Base-by-base conservation (phyloP, 2,797 vertebrate species). In the Catostomus latipinnis region DNA sequence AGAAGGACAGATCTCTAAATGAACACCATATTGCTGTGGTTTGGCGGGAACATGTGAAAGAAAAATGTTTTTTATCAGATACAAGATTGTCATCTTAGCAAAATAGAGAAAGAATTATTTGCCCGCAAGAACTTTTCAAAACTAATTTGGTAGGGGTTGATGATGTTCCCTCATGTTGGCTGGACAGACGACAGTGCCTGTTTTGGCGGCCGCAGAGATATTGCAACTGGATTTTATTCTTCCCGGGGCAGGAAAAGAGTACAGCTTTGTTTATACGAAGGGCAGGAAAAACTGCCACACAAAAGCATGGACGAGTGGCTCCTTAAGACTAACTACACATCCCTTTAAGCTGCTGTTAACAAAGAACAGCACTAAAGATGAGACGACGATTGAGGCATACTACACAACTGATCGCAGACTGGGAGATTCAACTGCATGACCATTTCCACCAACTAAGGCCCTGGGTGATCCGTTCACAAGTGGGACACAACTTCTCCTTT, bases 11-110 rank as follows among this genome's bases (percentile, higher is more conserved):
- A 56, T 60, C 71, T 71, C 74, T 62, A 85, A 87, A 82, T 72
- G 18, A 87, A 83, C 69, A 79, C 81, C 86, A 90, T 52, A 83
- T 87, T 85, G 83, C 79, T 85, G 86, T 1, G 46, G 86, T 86
- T 81, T 87, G 81, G 86, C 83, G 76, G 73, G 60, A 84, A 77
- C 66, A 80, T 83, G 72, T 78, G 78, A 57, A 61, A 72, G 18
- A 76, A 82, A 84, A 80, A 71, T 81, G 63, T 58, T 82, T 86
- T 87, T 71, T 76, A 84, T 83, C 79, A 81, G 78, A 87, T 81
- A 84, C 18, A 84, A 86, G 80, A 86, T 83, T 87, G 90, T 90
- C 87, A 87, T 84, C 85, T 91, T 84, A 86, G 88, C 88, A 88
- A 85, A 90, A 88, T 75, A 86, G 88, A 84, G 71, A 85, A 74